Base-by-base conservation (phyloP, 2,113 vertebrate genomes). In the Xenus cinereus region DNA sequence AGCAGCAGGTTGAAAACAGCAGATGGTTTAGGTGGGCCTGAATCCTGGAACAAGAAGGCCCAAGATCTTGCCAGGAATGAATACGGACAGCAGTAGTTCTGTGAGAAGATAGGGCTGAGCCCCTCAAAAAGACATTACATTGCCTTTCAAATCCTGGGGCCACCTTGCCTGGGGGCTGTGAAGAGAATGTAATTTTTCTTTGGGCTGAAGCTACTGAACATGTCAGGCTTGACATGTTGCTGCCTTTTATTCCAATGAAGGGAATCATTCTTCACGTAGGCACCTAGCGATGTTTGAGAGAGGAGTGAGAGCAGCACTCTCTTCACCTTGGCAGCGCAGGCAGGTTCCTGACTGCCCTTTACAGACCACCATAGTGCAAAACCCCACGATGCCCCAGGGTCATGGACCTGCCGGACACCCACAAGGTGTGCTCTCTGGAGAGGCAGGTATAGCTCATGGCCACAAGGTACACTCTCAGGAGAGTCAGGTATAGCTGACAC, bases 211-310 rank as follows among this genome's bases (percentile, higher is more conserved):
- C 51, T 78, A 48, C 67, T 68, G 73, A 91, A 63, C n/a, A 32
- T 35, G 32, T 43, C 2, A 1, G 2, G 9, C 39, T 22, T 32
- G 56, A 13, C 0, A 1, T 4, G 26, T 21, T 75, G 54, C 39
- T 89, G 45, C 32, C 9, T 56, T 71, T 53, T 53, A 69, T 77
- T 64, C 10, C 27, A 35, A 2, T 3, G 10, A 43, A 53, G 63
- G 60, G n/a, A 77, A 78, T 54, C 15, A 30, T 53, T 51, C 30
- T 77, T 79, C 60, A 57, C 11, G 2, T 0, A 5, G n/a, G 14
- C 4, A 35, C 3, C 4, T 5, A 68, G 71, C 1, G 7, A 54
- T 50, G 54, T 60, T 51, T 56, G 84, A 67, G 53, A 64, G 51
- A 51, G 54, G 6, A 56, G 24, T 3, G 63, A 75, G 43, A 89